Base-by-base conservation (phyloP, 2,113 vertebrate genomes). In the Anhinga anhinga region DNA sequence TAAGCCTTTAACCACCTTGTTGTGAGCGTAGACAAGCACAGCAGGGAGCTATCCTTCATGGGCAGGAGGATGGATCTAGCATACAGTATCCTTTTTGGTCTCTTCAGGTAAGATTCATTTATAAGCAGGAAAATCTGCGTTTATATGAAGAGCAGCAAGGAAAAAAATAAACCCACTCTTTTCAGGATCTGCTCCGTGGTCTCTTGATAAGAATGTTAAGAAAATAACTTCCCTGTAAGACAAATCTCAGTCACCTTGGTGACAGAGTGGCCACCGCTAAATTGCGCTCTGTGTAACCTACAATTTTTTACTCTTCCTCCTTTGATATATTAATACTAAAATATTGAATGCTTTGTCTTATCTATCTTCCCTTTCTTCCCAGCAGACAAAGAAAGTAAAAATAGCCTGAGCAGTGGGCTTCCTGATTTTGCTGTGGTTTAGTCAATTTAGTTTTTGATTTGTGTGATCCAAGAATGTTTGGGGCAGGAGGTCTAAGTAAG, bases 231-330 rank as follows among this genome's bases (percentile, higher is more conserved):
- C 8, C 18, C 0, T 30, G 0, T 10, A 47, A 94, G 88, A 74
- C 29, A 97, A 90, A 90, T 88, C 63, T 86, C 32, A 34, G 80
- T 88, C 92, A 92, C 95, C 80, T 92, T 88, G 78, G 80, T 91
- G 88, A 90, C 67, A 56, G 58, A 69, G 69, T 44, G 77, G 83
- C 47, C 30, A 0, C 52, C 76, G 61, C 61, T 84, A 76, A 91
- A 89, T 56, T 82, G 88, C 3, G 7, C 52, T 84, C 30, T 44
- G 11, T 23, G 49, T 52, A 92, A 69, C 73, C 81, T 45, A 10
- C 32, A 26, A n/a, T 86, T 59, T 86, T 61, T 93, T 34, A 72
- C 21, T 83, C 69, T 71, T 88, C 36, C 11, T 74, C 4, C 59
- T 65, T 85, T 69, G 73, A 92, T 71, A 42, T 49, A 91, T 91